Evolutionary conservation across 2,797 vertebrate genomes (phyloP), one percentile per base, ranked within the genome.

Genomic region (Tenualosa thibaudeaui): DNA sequence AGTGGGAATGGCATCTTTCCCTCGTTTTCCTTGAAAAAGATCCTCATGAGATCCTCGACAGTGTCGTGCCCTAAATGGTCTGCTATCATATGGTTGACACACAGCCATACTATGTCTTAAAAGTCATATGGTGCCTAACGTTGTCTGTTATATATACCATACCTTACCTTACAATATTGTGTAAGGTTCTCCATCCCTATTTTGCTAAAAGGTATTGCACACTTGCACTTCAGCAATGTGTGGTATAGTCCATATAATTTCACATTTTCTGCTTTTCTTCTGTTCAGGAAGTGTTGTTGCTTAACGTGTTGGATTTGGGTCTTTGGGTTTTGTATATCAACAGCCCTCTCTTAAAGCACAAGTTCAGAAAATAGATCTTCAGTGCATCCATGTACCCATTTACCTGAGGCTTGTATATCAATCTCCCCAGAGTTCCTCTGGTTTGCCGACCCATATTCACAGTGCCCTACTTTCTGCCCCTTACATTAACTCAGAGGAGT

Each of bases 381-480:
- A 58, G 19, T n/a, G 56, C 1, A 58, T 22, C 56, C 19, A 31
- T 58, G 6, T 6, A 40, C 31, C 5, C 31, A 2, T 75, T 40
- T 75, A 75, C 68, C 68, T 75, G 15, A 75, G 68, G 68, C 13
- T 31, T 40, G 68, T 5, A 40, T 26, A 40, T 12, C 68, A 17
- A 13, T 75, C 31, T 75, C 31, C 68, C 68, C 68, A 75, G 1
- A 15, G 68, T 40, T 75, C 31, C 17, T 40, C 31, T 75, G 15
- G 31, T 75, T 75, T 75, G 68, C 31, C 17, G 68, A 75, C 68
- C 68, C 68, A 75, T 75, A 75, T 75, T 75, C 68, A 40, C 68
- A 5, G 31, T 43, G 68, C 68, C 68, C 68, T 31, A 75, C 68
- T 75, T 75, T 75, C 68, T 40, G 68, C 31, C 68, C 68, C 68